Evolutionary conservation across 2,113 vertebrate genomes (phyloP), one percentile per base, ranked within the genome.

Genomic region (Semicossyphus pulcher): DNA sequence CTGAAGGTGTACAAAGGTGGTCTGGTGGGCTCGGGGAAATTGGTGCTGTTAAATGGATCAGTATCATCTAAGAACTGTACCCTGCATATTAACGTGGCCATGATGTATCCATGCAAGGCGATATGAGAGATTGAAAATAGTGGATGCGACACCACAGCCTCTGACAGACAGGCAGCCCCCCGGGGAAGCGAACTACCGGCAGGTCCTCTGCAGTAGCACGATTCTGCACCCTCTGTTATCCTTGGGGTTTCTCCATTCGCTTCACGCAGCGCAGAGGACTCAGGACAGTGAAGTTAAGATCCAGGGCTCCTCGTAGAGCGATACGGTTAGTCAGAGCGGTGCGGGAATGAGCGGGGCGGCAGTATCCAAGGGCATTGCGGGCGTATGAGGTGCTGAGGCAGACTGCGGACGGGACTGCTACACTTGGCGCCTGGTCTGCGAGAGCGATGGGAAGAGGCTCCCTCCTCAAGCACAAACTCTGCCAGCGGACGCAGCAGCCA

Each of bases 31-130:
- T 98, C 97, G 4, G 97, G 97, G 86, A 98, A 99, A 93, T 95
- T 98, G 88, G 97, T 99, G 94, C 97, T 98, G 90, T 96, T 98
- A 88, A 99, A 99, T 69, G 97, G 97, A 93, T 98, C 97, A 54
- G 97, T 98, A 90, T 98, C 97, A 93, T 98, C 97, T 93, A 99
- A 90, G 89, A 98, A 96, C 93, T 98, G 97, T 65, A 98, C 96
- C 93, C 96, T 94, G 94, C 95, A 98, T 59, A 95, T 89, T 86
- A 97, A 91, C 86, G 96, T 95, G 85, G 96, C 95, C 97, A 98
- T 98, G 95, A 86, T 92, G 95, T 82, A 93, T 94, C 95, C 95
- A 95, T 97, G 90, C 95, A 95, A 73, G 71, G 80, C 62, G 62
- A 47, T 66, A 78, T 78, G 23, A 76, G 75, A 78, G 63, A 58